phyloP scores from a whole-genome alignment of 2,797 vertebrate genomes.

The Hipposideros larvatus region DNA sequence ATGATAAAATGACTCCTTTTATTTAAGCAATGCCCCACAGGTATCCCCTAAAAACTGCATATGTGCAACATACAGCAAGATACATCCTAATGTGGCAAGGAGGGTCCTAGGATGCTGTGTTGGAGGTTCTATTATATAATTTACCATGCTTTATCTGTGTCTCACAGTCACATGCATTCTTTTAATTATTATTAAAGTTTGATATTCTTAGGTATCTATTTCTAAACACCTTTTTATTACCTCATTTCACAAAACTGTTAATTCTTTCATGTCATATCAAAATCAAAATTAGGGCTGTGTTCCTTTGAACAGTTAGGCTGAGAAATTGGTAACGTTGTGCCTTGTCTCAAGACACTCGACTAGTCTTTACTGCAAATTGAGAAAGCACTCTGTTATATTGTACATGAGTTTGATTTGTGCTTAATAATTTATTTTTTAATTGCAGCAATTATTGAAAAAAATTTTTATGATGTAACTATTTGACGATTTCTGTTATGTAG shows the following conservation, averaged over 20 bases:
- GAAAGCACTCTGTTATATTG: neutral
- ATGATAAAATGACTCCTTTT: neutral
- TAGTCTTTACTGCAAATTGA: neutral
- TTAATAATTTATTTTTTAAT: neutral
- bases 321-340: neutral
- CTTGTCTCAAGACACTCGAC: neutral
- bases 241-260: neutral
- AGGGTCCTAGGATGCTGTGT: neutral
- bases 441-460: neutral
- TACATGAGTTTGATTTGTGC: neutral
- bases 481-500: neutral
- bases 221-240: neutral
- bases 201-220: neutral
- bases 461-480: neutral
- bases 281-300: neutral
- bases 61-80: neutral
- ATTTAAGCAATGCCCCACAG: neutral
- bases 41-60: neutral
- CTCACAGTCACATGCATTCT: neutral
- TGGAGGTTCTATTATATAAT: neutral
- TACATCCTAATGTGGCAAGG: neutral
- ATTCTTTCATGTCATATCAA: neutral
- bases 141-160: neutral
- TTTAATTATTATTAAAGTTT: neutral
- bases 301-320: neutral